Conservation (phyloP, 2,888 invertebrate species). For the Mimachlamys varia region DNA sequence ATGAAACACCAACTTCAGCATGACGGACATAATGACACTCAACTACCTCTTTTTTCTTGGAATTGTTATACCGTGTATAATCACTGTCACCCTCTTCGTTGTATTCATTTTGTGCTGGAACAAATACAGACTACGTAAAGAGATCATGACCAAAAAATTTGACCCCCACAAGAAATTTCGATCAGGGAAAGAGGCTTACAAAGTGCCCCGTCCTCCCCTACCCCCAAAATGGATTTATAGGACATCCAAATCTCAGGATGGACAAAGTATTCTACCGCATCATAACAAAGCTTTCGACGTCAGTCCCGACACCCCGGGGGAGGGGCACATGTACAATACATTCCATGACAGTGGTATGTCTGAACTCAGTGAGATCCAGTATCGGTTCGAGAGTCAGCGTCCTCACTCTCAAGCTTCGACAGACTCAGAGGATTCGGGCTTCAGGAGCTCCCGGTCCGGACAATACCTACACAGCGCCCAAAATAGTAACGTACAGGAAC, state of each 20-base stretch:
- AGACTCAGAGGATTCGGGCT: conserved; percentile 77
- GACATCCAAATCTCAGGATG: conserved; percentile 17
- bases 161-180: conserved; percentile 71
- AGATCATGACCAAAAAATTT: conserved; percentile 71
- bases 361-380: conserved; percentile 66
- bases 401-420: conserved; percentile 76
- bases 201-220: conserved; percentile 64
- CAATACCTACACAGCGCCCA: conserved; percentile 69
- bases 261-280: conserved; percentile 28
- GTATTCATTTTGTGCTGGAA: conserved; percentile 77
- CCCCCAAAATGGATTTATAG: conserved; percentile 46
- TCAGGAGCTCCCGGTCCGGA: conserved; percentile 74
- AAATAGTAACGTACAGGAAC: conserved; percentile 65
- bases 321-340: conserved; percentile 62
- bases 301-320: conserved; percentile 39
- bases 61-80: conserved; percentile 75
- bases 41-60: conserved; percentile 77
- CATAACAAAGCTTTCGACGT: conserved; percentile 45
- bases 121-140: conserved; percentile 68
- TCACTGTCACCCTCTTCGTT: conserved; percentile 75
- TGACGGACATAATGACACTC: conserved; percentile 64
- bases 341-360: conserved; percentile 71
- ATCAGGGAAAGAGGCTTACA: conserved; percentile 59
- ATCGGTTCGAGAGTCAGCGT: conserved; percentile 63
- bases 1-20: conserved; percentile 46